Base-by-base conservation (phyloP, 2,888 invertebrate species). In the Tubulanus polymorphus region DNA sequence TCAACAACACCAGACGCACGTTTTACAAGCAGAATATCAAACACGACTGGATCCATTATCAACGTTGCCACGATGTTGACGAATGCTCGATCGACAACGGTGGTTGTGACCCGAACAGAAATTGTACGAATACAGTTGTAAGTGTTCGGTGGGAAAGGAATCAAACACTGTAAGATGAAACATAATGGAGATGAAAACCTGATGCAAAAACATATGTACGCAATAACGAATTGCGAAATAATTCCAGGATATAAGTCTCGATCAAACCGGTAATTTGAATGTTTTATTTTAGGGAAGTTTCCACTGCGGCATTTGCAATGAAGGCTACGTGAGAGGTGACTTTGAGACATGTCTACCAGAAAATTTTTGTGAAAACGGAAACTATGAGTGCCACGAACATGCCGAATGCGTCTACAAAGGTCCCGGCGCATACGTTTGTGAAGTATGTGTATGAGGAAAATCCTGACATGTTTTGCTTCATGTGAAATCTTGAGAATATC, bases 261-360 rank as follows among this genome's bases (percentile, higher is more conserved):
- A n/a, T n/a, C n/a, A n/a, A n/a, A n/a, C n/a, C n/a, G n/a, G n/a
- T n/a, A n/a, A n/a, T n/a, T n/a, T n/a, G n/a, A n/a, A n/a, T n/a
- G n/a, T n/a, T n/a, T n/a, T n/a, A n/a, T n/a, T 62, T 6, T 59
- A 71, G 71, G 71, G 71, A 0, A 69, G 69, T 50, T 70, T 62
- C 55, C 59, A 59, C 48, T 72, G 72, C 61, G 69, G 70, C 23
- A 61, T 63, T 51, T 72, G 72, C 56, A 61, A 63, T 37, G 60
- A 63, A 18, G 69, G 71, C 5, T 71, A 67, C 53, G 63, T 68
- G 29, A 69, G 71, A 1, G 64, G 63, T 10, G 55, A 62, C 23
- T 53, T 53, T 37, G 55, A 63, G 26, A 68, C 67, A 8, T 72
- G 72, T 59, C 62, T 65, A 29, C 57, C 60, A 1, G 64, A 66